Conservation (phyloP, 2,113 vertebrate genomes). For the Oreochromis tanganicae region DNA sequence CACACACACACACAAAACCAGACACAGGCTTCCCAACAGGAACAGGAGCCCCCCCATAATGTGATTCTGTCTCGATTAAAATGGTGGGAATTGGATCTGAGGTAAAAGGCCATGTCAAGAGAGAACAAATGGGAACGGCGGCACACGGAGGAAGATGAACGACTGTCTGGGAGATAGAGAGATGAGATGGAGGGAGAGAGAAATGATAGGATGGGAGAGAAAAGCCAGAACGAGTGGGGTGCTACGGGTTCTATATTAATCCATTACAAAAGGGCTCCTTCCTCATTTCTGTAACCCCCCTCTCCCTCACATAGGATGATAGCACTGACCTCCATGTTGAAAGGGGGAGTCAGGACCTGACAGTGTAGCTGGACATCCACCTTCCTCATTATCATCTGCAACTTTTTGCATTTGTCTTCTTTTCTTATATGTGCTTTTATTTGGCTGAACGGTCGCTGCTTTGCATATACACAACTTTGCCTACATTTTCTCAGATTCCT, state of each 20-base stretch:
- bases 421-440: background rate
- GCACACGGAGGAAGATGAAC: conserved; percentile 60
- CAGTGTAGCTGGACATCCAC: background rate
- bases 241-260: conserved; percentile 34
- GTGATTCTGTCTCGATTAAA: conserved; percentile 67
- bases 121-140: conserved; percentile 60
- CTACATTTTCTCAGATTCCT: background rate
- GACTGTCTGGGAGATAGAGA: conserved; percentile 61
- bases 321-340: conserved; percentile 27
- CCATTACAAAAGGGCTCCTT: conserved; percentile 31
- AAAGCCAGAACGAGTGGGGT: background rate
- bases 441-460: background rate
- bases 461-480: background rate
- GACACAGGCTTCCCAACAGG: background rate
- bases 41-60: conserved; percentile 43
- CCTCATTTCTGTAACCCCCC: background rate
- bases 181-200: conserved; percentile 30
- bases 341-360: background rate
- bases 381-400: background rate
- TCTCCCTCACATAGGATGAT: conserved; percentile 7
- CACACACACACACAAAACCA: background rate
- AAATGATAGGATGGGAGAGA: background rate
- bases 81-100: conserved; percentile 66
- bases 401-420: background rate
- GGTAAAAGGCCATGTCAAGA: conserved; percentile 70